phyloP scores from a whole-genome alignment of 2,113 vertebrate species.

The Saccopteryx bilineata region DNA sequence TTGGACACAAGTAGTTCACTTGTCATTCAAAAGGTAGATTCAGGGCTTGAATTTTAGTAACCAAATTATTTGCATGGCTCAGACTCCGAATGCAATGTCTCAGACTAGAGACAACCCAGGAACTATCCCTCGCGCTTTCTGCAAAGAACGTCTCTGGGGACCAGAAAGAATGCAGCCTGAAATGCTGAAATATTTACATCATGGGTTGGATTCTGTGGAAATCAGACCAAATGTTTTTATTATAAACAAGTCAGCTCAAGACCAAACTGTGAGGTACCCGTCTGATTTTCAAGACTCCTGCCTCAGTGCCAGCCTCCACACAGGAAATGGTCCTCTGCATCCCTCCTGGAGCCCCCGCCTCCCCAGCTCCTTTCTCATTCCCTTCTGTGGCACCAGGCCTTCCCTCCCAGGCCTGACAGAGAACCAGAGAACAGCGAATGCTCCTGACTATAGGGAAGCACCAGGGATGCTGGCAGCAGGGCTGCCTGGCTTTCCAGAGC shows the following conservation, averaged over 20 bases:
- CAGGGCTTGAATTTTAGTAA: slow-evolving; percentile 15
- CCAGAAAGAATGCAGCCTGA: slow-evolving; percentile 57
- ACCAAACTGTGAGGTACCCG: background rate
- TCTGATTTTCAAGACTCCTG: background rate
- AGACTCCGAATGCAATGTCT: background rate
- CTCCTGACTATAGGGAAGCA: background rate
- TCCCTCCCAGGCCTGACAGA: background rate
- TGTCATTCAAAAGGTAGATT: slow-evolving; percentile 7
- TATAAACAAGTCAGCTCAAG: slow-evolving; percentile 62
- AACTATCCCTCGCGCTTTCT: slow-evolving; percentile 1
- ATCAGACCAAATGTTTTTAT: slow-evolving; percentile 71
- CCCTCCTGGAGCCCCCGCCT: background rate
- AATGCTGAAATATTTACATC: slow-evolving; percentile 33
- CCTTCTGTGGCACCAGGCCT: background rate
- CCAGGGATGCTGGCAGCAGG: background rate
- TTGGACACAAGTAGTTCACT: background rate
- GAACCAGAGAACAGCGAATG: background rate
- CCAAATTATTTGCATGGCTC: background rate
- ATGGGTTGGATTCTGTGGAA: slow-evolving; percentile 31
- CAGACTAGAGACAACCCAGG: background rate
- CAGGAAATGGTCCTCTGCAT: background rate
- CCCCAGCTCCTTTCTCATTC: rapidly evolving
- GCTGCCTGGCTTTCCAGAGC: background rate
- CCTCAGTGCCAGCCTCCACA: background rate
- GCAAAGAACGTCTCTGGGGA: slow-evolving; percentile 53